These are phyloP conservation scores for Etheostoma cragini DNA, from an alignment of 2,113 vertebrate species.

Conservation along the genomic window DNA sequence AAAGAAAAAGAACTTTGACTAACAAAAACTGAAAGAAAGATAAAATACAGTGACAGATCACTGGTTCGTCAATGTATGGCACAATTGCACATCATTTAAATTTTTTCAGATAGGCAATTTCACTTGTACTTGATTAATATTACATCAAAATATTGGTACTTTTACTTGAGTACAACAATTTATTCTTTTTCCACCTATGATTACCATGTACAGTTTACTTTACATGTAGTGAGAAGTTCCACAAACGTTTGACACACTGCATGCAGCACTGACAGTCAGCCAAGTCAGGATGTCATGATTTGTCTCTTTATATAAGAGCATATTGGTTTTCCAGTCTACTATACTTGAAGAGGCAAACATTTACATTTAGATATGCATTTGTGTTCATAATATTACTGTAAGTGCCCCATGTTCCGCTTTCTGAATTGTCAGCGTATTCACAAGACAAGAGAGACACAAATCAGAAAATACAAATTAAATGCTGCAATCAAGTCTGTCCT, in stretches of 20 bases:
- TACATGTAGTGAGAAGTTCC: background rate
- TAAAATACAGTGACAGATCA: too few relatives aligned
- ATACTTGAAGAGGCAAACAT: background rate
- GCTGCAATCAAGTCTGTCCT: slow-evolving; percentile 15
- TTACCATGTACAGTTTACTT: background rate
- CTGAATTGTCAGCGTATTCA: background rate
- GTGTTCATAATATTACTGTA: background rate
- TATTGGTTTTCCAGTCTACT: background rate
- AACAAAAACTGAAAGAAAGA: too few relatives aligned
- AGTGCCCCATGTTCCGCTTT: background rate
- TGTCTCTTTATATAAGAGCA: background rate
- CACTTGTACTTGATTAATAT: too few relatives aligned
- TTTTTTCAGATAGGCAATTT: too few relatives aligned
- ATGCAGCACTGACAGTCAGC: background rate
- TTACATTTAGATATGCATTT: background rate
- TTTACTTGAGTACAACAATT: too few relatives aligned
- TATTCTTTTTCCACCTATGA: background rate
- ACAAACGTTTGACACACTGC: background rate
- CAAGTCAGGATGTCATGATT: background rate
- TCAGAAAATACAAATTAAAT: slow-evolving; percentile 1
- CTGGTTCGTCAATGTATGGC: too few relatives aligned
- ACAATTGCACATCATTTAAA: too few relatives aligned
- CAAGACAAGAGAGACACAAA: background rate
- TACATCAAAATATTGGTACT: too few relatives aligned
- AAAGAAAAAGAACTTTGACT: too few relatives aligned